Evolutionary conservation across 2,888 invertebrate genomes (phyloP).

Genomic region (Ormyrus labotus): DNA sequence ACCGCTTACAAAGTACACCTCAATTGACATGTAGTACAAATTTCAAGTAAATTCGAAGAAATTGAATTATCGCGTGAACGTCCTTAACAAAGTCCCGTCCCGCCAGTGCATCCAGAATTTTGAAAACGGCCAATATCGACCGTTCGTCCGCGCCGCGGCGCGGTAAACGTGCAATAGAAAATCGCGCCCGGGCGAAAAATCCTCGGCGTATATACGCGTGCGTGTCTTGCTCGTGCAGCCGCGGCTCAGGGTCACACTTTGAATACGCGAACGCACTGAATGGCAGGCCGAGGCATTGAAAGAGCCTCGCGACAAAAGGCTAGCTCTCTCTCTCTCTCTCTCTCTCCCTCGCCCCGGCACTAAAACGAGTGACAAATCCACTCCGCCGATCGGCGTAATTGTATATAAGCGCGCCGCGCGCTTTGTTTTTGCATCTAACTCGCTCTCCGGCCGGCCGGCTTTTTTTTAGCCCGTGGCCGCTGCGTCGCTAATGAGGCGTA

Average conservation of each 20-base stretch:
- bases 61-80: too few species aligned
- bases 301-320: constrained; percentile 17
- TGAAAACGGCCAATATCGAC: too few species aligned
- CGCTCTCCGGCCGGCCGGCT: neutral
- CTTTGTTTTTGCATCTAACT: constrained; percentile 4
- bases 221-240: neutral
- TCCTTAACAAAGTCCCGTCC: too few species aligned
- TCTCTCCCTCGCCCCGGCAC: neutral
- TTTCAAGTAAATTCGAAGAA: too few species aligned
- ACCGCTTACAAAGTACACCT: too few species aligned
- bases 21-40: too few species aligned
- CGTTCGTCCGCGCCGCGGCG: neutral
- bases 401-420: neutral
- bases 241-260: constrained; percentile 12
- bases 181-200: neutral
- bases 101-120: too few species aligned
- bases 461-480: neutral
- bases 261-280: constrained; percentile 31
- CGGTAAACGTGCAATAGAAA: neutral
- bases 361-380: too few species aligned
- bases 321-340: constrained; percentile 3
- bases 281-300: constrained; percentile 21
- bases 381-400: neutral
- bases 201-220: neutral
- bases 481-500: neutral